A percentile compares a stretch with the other conserved stretches of the same genome.
phyloP scores from a whole-genome alignment of 2,888 invertebrate species.

The Bembecia ichneumoniformis region DNA sequence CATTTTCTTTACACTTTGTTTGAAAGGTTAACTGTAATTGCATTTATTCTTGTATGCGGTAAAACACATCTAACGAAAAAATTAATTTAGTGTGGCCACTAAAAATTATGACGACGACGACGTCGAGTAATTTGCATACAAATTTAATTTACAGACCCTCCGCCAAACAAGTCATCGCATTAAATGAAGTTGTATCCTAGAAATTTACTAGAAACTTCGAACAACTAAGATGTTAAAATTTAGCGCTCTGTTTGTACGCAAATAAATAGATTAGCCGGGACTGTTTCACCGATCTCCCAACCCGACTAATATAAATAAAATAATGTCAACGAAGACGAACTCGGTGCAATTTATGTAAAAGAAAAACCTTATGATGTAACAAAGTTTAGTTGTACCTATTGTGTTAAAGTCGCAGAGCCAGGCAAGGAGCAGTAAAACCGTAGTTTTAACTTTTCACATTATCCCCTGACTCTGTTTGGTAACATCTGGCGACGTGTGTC shows the following conservation, averaged over 20 bases:
- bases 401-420: constrained; percentile 1
- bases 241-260: constrained; percentile 16
- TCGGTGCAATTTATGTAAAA: neutral
- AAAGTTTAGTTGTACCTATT: neutral
- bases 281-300: neutral
- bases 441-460: constrained; percentile 28
- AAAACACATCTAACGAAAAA: too few relatives aligned
- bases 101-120: too few relatives aligned
- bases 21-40: too few relatives aligned
- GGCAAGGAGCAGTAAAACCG: constrained; percentile 14
- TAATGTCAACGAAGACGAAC: neutral
- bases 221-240: neutral
- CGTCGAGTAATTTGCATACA: constrained; percentile 22
- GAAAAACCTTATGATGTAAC: neutral
- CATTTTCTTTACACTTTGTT: too few relatives aligned
- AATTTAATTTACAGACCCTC: constrained; percentile 23
- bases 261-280: constrained; percentile 21
- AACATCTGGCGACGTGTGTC: constrained; percentile 15
- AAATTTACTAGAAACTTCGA: constrained; percentile 8
- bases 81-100: too few relatives aligned
- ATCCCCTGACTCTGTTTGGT: constrained; percentile 13
- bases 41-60: too few relatives aligned
- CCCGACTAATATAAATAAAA: neutral
- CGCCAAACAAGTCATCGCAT: constrained; percentile 24
- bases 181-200: constrained; percentile 19